phyloP scores from a whole-genome alignment of 2,113 vertebrate genomes.

The Ellobius talpinus region DNA sequence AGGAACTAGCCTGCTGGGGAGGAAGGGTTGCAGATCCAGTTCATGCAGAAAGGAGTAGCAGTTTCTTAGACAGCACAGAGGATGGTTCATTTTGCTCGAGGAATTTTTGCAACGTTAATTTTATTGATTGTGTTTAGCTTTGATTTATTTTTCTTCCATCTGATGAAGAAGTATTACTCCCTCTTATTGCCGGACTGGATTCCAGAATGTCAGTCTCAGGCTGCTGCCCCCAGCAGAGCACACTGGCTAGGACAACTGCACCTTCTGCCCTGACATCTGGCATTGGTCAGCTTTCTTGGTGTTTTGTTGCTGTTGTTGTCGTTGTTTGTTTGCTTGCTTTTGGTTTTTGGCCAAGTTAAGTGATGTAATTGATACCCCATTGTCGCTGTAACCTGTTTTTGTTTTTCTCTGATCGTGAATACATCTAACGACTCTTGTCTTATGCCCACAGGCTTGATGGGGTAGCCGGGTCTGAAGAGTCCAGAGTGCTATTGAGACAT shows the following conservation, averaged over 20 bases:
- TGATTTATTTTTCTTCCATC: background rate
- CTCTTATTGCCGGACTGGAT: background rate
- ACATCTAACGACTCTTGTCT: background rate
- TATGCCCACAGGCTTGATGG: background rate
- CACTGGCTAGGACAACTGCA: background rate
- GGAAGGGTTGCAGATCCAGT: background rate
- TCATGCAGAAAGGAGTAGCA: background rate
- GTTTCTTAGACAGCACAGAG: background rate
- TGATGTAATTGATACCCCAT: background rate
- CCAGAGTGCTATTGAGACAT: background rate
- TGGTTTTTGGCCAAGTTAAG: background rate
- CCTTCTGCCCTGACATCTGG: background rate
- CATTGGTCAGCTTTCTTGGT: background rate
- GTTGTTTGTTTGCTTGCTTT: background rate
- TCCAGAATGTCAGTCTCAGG: background rate
- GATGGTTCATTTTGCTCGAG: background rate
- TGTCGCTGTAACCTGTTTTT: conserved; percentile 4
- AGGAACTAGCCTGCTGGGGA: background rate
- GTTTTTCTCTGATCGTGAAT: conserved; percentile 13
- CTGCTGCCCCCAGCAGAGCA: background rate
- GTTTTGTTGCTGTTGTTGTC: background rate
- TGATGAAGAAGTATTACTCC: background rate
- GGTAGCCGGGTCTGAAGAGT: background rate
- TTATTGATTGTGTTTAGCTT: background rate
- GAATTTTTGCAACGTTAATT: background rate